Base-by-base conservation (phyloP, 1,140 invertebrate species). In the Proctacanthus coquilletti region DNA sequence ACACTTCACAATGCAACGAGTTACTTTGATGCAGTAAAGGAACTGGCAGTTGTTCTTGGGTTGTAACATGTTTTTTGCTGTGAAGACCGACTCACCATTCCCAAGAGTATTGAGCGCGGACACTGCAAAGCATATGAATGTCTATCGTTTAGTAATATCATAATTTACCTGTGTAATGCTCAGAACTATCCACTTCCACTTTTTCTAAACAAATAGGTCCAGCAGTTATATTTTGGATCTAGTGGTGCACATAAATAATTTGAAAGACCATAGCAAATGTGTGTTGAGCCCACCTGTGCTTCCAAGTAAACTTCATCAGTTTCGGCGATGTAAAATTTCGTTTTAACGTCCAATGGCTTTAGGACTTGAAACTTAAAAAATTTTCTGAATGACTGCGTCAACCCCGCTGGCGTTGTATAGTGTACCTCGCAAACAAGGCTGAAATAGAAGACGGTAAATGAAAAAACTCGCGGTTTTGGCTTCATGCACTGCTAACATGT, bases 351-450 rank as follows among this genome's bases (percentile, higher is more conserved):
- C 10, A 98, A 65, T 29, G 94, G 94, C 59, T 97, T 97, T 41
- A 93, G 72, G 1, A 98, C 94, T 74, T 95, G 85, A 65, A 98
- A 98, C 66, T 96, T 97, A 59, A 97, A 98, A 61, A 93, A 96
- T 60, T 96, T 97, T 49, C 84, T 72, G 56, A 95, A 80, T n/a
- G 75, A 80, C 42, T 74, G 69, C 35, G 78, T 64, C 47, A 77
- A 73, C 43, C 80, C 78, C 38, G 70, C 68, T 38, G 74, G 63
- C 36, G 74, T 76, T 44, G 74, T 75, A 56, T 97, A 98, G 44
- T 74, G 84, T 3, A 98, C 89, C 63, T 94, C 88, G 72, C 93
- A 98, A 6, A 96, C 87, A 41, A 98, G 64, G 57, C 85, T 91
- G 51, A 40, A 75, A 71, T 43, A 46, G 45, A 23, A 27, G 25